Base-by-base conservation (phyloP, 1,140 invertebrate genomes). In the Andricus grossulariae region DNA sequence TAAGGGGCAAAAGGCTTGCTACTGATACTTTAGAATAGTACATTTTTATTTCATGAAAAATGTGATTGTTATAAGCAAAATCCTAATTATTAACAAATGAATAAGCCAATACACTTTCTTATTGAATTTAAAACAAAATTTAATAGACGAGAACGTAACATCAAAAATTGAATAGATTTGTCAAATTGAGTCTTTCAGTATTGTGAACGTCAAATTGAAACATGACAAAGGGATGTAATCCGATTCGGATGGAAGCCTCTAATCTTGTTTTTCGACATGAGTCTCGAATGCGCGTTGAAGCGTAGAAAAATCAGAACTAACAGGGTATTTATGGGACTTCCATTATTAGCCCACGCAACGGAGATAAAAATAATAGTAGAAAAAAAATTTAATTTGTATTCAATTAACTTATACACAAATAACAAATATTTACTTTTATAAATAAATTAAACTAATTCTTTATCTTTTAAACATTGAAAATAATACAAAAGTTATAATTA, bases 211-310 rank as follows among this genome's bases (percentile, higher is more conserved):
- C 39, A 66, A 25, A 66, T 66, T 39, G 60, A 39, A 66, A 66
- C 60, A 66, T 32, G 60, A 66, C 60, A 66, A 66, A 66, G 60
- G 60, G 60, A 66, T 66, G 60, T 66, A 66, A 66, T 66, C 60
- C 32, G 60, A 66, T 66, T 66, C 60, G 60, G 60, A 66, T 66
- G 60, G 25, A 13, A 66, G 60, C 25, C 60, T 66, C 60, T 66
- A 66, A 66, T 66, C 60, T 66, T 32, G 60, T 66, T 66, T 66
- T 66, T 32, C 60, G 39, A 66, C 60, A 66, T 66, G 39, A 66
- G 60, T 32, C 60, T 32, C 25, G 13, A 66, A 32, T 66, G 60
- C 32, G 60, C 60, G 60, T 66, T 66, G 60, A 39, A 66, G 60
- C 60, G 39, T 66, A 16, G 39, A 66, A 66, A 66, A 66, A 66